Percentiles rank a stretch among this genome's conserved stretches.
phyloP scores from a whole-genome alignment of 2,797 vertebrate genomes.

The Pygocentrus nattereri region DNA sequence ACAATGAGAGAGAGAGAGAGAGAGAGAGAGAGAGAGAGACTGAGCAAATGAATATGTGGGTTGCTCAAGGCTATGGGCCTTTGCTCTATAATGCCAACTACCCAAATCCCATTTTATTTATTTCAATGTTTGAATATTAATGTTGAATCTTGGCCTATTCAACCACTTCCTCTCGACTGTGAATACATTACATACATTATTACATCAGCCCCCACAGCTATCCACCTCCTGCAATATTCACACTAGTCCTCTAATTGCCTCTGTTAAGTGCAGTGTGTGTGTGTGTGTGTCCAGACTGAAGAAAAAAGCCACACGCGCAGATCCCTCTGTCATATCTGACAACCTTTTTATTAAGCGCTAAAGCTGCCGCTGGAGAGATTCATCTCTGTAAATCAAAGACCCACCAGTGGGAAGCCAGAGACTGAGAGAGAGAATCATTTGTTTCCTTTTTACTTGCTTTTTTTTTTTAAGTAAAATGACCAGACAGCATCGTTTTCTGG shows the following conservation, averaged over 20 bases:
- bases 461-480: background rate
- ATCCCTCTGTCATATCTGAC: slow-evolving; percentile 75
- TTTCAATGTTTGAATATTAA: slow-evolving; percentile 91
- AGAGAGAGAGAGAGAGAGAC: background rate
- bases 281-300: slow-evolving; percentile 51
- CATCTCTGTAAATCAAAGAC: slow-evolving; percentile 79
- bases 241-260: slow-evolving; percentile 90
- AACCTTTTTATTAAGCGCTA: slow-evolving; percentile 87
- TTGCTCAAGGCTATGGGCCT: slow-evolving; percentile 44
- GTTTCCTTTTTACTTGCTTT: background rate
- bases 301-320: slow-evolving; percentile 81
- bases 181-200: slow-evolving; percentile 52
- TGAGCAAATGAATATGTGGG: slow-evolving; percentile 29
- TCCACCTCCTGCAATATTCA: slow-evolving; percentile 87
- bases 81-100: slow-evolving; percentile 53
- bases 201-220: slow-evolving; percentile 80
- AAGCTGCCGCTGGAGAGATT: slow-evolving; percentile 84
- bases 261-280: slow-evolving; percentile 82
- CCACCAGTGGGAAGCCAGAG: slow-evolving; percentile 32
- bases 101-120: slow-evolving; percentile 83
- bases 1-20: slow-evolving; percentile 46
- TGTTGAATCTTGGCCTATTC: slow-evolving; percentile 89
- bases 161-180: slow-evolving; percentile 73
- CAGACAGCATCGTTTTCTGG: background rate
- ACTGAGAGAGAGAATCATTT: slow-evolving; percentile 22